Percentiles rank a stretch among this genome's conserved stretches.
Evolutionary conservation across 2,888 invertebrate genomes (phyloP).

Genomic region (Lepidocyrtoides sp.): DNA sequence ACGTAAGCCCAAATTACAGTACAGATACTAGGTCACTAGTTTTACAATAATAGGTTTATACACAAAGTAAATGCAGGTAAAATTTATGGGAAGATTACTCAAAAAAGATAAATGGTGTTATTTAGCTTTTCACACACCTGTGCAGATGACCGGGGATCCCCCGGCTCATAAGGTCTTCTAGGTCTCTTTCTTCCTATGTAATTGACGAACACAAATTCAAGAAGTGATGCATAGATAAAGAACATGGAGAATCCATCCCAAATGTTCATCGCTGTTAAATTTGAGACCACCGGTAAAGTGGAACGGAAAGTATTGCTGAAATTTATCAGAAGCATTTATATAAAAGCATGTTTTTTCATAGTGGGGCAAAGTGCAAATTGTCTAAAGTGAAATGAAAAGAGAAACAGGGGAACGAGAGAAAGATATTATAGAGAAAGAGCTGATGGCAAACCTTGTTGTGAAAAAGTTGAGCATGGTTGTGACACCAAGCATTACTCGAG

Average conservation of each 20-base stretch:
- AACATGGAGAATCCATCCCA: conserved; percentile 99
- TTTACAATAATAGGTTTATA: background rate
- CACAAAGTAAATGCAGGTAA: background rate
- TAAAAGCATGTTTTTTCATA: background rate
- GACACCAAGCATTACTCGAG: conserved; percentile 98
- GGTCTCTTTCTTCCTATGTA: conserved; percentile 97
- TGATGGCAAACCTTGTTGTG: conserved; percentile 89
- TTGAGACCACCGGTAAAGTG: conserved; percentile 97
- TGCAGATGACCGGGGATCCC: conserved; percentile 82
- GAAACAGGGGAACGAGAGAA: no score
- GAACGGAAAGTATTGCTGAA: conserved; percentile 86
- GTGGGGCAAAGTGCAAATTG: background rate
- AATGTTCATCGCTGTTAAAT: conserved; percentile 98
- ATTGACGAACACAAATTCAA: conserved; percentile 98
- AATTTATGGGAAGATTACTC: background rate
- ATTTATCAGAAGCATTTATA: conserved; percentile 40
- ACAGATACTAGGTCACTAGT: background rate
- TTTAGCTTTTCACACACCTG: conserved; percentile 74
- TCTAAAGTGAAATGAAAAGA: no score
- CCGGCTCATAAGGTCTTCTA: conserved; percentile 86
- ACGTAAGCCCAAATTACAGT: no score
- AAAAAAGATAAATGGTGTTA: background rate
- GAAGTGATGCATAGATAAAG: conserved; percentile 97
- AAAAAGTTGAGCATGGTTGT: conserved; percentile 99
- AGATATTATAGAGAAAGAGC: no score